Base-by-base conservation (phyloP, 2,888 invertebrate species). In the Endotricha flammealis region DNA sequence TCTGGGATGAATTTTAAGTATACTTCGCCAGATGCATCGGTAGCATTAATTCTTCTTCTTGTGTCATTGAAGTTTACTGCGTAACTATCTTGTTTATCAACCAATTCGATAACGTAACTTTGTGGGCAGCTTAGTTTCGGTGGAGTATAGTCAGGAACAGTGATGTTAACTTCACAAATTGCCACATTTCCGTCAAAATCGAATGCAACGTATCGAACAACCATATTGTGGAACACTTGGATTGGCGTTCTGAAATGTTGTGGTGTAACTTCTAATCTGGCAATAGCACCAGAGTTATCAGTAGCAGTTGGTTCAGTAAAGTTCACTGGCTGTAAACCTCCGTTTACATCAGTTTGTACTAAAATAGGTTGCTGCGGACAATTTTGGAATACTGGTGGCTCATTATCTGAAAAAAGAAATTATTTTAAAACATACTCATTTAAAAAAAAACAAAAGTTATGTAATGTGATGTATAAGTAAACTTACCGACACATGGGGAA, bases 111-210 rank as follows among this genome's bases (percentile, higher is more conserved):
- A 0, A 97, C 96, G 65, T 96, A 97, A 64, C 96, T 96, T 72
- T 96, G 96, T 0, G 97, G 97, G 61, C 97, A 97, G 64, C 94
- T 95, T 23, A 97, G 78, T 61, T 91, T 91, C 4, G 97, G 97
- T 34, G 97, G 96, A 0, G 96, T 96, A 35, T 96, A 93, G 74
- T 97, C 97, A 16, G 95, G 95, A 6, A 97, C 96, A 1, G 97
- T 96, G 16, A 99, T 96, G 58, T 97, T 96, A 16, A 99, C 96
- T 87, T 95, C 95, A 66, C 99, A 99, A 65, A 97, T 96, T 8
- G 98, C 99, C 8, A 97, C 97, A 65, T 99, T 99, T 50, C 98
- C 98, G 64, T 98, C 98, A 59, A 95, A 96, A 81, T 99, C 99
- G 61, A 96, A 98, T 2, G 98, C 99, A 1, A 97, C 94, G 62